Conservation (phyloP, 1,140 invertebrate genomes). For the Idris sp. region DNA sequence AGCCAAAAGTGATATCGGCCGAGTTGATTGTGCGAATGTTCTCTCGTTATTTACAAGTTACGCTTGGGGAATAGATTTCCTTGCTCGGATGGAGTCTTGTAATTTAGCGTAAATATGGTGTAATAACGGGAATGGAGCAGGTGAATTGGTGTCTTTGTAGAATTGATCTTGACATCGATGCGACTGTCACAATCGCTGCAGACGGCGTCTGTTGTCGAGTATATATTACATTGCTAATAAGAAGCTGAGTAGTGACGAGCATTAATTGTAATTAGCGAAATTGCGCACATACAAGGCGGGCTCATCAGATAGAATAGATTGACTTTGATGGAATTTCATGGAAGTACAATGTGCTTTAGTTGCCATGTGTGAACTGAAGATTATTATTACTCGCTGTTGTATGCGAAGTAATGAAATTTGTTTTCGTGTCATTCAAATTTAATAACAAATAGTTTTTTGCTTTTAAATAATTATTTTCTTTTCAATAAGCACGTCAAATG, state of each 20-base stretch:
- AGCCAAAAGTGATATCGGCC: conserved; percentile 52
- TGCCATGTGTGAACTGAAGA: conserved; percentile 44
- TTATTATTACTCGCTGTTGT: too few relatives aligned
- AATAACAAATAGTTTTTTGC: too few relatives aligned
- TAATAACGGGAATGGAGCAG: not conserved
- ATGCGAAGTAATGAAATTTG: too few relatives aligned
- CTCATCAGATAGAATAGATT: conserved; percentile 29
- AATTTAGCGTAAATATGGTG: too few relatives aligned
- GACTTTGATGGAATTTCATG: conserved; percentile 57
- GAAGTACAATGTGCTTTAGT: conserved; percentile 25
- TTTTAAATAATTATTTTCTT: too few relatives aligned
- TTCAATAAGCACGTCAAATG: too few relatives aligned
- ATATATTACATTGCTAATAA: conserved; percentile 59
- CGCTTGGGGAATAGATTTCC: too few relatives aligned
- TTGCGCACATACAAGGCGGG: conserved; percentile 40
- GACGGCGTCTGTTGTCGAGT: conserved; percentile 17
- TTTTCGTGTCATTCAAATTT: too few relatives aligned
- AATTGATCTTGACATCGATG: conserved; percentile 14
- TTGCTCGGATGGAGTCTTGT: too few relatives aligned
- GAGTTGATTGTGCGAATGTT: conserved; percentile 25
- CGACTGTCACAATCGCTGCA: conserved; percentile 25
- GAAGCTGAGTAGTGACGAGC: conserved; percentile 48
- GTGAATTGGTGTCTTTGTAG: conserved; percentile 10
- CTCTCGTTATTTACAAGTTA: conserved; percentile 15
- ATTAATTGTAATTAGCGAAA: conserved; percentile 64